Conservation (phyloP, 2,797 vertebrate genomes). For the Otolemur crassicaudatus region DNA sequence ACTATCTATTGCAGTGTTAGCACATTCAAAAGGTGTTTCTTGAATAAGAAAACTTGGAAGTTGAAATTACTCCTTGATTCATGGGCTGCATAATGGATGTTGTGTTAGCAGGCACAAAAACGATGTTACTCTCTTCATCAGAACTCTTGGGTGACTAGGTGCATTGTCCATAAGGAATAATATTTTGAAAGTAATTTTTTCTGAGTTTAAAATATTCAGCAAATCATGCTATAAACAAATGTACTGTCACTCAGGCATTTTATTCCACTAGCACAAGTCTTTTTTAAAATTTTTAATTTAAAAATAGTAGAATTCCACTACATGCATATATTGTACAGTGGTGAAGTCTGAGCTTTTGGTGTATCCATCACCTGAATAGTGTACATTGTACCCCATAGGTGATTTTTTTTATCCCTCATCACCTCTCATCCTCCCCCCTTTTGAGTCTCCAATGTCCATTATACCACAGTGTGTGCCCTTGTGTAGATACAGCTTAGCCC, state of each 20-base stretch:
- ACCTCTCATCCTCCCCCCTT: no score
- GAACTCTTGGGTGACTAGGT: not conserved
- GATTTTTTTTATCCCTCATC: no score
- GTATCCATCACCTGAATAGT: no score
- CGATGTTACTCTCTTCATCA: not conserved
- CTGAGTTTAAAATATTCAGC: not conserved
- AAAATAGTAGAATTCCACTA: no score
- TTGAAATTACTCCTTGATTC: not conserved
- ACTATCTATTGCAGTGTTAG: not conserved
- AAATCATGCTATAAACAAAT: not conserved
- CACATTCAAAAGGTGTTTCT: not conserved
- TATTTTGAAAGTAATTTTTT: not conserved
- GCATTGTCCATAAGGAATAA: not conserved
- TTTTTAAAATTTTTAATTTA: no score
- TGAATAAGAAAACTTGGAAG: not conserved
- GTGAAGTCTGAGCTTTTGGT: no score
- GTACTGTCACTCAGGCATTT: not conserved
- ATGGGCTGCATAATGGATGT: not conserved
- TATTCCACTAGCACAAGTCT: not conserved
- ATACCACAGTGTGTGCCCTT: no score
- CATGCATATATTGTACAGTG: no score
- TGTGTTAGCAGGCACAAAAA: not conserved
- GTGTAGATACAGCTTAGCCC: no score
- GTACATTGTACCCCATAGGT: no score
- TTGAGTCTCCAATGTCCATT: no score